Percentiles rank a stretch among this genome's conserved stretches.
These are phyloP conservation scores for Sphaerolaimus hirsutus DNA, from an alignment of 2,888 invertebrate genomes.

Conservation along the genomic window DNA sequence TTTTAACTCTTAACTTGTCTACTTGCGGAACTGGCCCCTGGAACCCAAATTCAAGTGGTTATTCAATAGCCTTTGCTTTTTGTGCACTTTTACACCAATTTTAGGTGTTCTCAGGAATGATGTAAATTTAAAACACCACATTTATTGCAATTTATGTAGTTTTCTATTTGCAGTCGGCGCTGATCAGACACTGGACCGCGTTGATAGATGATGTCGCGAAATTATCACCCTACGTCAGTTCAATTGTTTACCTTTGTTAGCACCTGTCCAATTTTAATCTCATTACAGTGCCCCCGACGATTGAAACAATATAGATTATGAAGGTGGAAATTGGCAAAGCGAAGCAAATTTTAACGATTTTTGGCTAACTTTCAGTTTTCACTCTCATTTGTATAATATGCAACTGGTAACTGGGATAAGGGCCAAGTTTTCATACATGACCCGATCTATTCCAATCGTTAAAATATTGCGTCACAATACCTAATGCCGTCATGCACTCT, in stretches of 20 bases:
- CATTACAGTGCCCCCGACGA: not conserved
- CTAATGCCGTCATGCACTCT: too few relatives aligned
- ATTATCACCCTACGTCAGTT: not conserved
- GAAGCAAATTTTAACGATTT: not conserved
- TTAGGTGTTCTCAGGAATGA: too few relatives aligned
- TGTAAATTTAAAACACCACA: too few relatives aligned
- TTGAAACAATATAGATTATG: not conserved
- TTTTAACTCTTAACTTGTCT: too few relatives aligned
- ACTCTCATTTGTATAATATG: not conserved
- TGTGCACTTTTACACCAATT: too few relatives aligned
- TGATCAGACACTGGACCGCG: not conserved
- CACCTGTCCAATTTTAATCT: not conserved
- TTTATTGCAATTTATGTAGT: not conserved
- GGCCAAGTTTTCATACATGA: not conserved
- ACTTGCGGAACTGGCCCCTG: too few relatives aligned
- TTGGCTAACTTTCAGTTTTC: too few relatives aligned
- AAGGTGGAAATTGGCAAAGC: not conserved
- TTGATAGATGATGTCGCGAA: not conserved
- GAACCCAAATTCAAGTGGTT: too few relatives aligned
- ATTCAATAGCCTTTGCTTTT: too few relatives aligned
- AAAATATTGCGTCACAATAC: too few relatives aligned
- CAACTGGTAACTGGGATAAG: not conserved
- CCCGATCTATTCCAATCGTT: too few relatives aligned
- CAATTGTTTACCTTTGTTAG: too few relatives aligned
- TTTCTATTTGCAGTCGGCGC: constrained; percentile 2